A percentile compares a stretch with the other conserved stretches of the same genome.
Conservation (phyloP, 2,888 invertebrate species). For the Peribatodes rhomboidaria region DNA sequence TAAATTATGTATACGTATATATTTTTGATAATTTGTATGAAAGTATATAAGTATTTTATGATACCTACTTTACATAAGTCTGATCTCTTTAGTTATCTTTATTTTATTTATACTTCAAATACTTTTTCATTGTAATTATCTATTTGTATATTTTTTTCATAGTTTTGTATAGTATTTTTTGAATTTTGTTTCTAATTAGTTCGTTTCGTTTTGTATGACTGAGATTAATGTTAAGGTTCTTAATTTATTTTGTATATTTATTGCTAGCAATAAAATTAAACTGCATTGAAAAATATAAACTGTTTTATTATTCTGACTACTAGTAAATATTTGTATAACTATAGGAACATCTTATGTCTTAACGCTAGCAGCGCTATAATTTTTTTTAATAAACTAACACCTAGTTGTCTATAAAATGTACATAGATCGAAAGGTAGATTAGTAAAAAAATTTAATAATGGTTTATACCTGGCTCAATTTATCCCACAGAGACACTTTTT, state of each 20-base stretch:
- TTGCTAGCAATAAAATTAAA: slow-evolving; percentile 48
- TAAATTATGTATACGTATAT: slow-evolving; percentile 42
- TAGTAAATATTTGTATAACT: background rate
- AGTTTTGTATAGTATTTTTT: slow-evolving; percentile 13
- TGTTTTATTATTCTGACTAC: background rate
- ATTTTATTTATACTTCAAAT: slow-evolving; percentile 3
- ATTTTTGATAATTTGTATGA: slow-evolving; percentile 36
- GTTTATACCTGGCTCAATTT: too few relatives aligned
- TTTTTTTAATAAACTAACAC: too few relatives aligned
- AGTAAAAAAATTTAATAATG: too few relatives aligned
- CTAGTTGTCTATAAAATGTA: too few relatives aligned
- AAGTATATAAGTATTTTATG: slow-evolving; percentile 44
- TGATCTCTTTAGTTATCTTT: slow-evolving; percentile 42
- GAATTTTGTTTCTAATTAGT: slow-evolving; percentile 44
- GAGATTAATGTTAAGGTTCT: slow-evolving; percentile 53
- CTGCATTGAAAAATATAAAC: slow-evolving; percentile 32
- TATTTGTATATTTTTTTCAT: background rate
- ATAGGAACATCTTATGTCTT: too few relatives aligned
- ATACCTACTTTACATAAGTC: slow-evolving; percentile 42
- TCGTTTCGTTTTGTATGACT: slow-evolving; percentile 56
- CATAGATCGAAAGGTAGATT: too few relatives aligned
- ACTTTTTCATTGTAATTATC: background rate
- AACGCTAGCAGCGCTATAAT: too few relatives aligned
- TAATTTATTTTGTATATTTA: slow-evolving; percentile 49
- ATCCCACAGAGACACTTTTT: too few relatives aligned